Conservation (phyloP, 2,797 vertebrate genomes). For the Liasis olivaceus region DNA sequence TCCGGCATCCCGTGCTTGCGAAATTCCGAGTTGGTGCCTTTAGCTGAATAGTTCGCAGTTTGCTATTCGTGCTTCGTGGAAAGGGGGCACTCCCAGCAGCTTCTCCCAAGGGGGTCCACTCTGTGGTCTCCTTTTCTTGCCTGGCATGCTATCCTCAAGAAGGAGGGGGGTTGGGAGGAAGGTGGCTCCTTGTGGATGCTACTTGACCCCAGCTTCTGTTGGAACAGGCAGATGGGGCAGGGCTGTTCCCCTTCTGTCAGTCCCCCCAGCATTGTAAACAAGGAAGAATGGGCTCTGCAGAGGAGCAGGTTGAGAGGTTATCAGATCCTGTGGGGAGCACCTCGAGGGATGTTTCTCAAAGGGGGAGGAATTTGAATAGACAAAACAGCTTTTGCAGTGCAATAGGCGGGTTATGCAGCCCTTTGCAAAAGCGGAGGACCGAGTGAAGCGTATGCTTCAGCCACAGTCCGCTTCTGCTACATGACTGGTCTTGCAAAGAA, state of each 20-base stretch:
- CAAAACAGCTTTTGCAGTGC: slow-evolving; percentile 52
- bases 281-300: slow-evolving; percentile 34
- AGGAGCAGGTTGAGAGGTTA: slow-evolving; percentile 28
- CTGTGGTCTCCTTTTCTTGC: no score
- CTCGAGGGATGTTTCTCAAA: slow-evolving; percentile 30
- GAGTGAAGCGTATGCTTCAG: slow-evolving; percentile 21
- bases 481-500: no score
- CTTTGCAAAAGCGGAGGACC: slow-evolving; percentile 20
- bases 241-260: slow-evolving; percentile 43
- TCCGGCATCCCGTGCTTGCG: background rate
- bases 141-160: no score
- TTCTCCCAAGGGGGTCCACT: no score
- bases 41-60: background rate
- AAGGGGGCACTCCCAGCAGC: no score
- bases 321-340: slow-evolving; percentile 24
- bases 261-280: slow-evolving; percentile 50
- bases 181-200: slow-evolving; percentile 34
- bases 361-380: slow-evolving; percentile 49
- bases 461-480: no score
- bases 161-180: slow-evolving; percentile 8
- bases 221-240: slow-evolving; percentile 43
- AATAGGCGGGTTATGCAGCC: slow-evolving; percentile 50
- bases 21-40: background rate
- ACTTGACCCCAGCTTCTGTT: background rate
- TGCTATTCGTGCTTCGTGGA: no score